Percentiles rank a stretch among this genome's conserved stretches.
Evolutionary conservation across 2,113 vertebrate species (phyloP).

Genomic region (Labeo rohita): DNA sequence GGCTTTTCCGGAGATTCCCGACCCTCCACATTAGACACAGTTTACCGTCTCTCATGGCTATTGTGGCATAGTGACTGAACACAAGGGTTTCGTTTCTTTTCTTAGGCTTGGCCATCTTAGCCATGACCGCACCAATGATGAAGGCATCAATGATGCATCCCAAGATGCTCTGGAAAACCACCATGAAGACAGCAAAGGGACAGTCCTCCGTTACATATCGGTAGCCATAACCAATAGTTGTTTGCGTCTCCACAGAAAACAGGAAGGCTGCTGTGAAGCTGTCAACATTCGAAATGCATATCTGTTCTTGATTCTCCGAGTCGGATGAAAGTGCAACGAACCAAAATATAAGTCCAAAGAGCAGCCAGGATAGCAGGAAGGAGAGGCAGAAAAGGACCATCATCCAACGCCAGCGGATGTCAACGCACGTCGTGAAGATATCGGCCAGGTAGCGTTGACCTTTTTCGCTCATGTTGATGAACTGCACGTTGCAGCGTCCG

Average conservation of each 20-base stretch:
- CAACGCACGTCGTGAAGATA: conserved; percentile 97
- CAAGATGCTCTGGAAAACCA: conserved; percentile 95
- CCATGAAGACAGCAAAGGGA: conserved; percentile 92
- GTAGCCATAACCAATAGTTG: conserved; percentile 96
- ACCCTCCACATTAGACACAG: conserved; percentile 97
- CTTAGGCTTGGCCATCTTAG: conserved; percentile 97
- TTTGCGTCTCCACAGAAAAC: conserved; percentile 97
- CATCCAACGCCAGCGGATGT: conserved; percentile 99
- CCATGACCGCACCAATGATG: conserved; percentile 96
- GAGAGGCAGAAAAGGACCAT: conserved; percentile 92
- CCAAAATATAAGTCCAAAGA: conserved; percentile 96
- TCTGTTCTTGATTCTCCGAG: conserved; percentile 81
- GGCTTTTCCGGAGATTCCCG: conserved; percentile 94
- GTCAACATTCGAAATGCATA: conserved; percentile 91
- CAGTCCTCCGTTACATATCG: conserved; percentile 93
- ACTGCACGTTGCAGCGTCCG: conserved; percentile 95
- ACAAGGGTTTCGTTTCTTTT: conserved; percentile 95
- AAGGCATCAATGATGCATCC: conserved; percentile 97
- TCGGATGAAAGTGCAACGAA: conserved; percentile 90
- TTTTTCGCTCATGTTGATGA: conserved; percentile 95
- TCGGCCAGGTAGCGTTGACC: conserved; percentile 95
- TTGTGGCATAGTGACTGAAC: conserved; percentile 92
- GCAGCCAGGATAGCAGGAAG: conserved; percentile 93
- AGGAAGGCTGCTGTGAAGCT: conserved; percentile 96
- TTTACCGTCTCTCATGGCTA: conserved; percentile 94